Percentiles rank a stretch among this genome's conserved stretches.
These are phyloP conservation scores for Cynopterus sphinx DNA, from an alignment of 2,797 vertebrate genomes.

Conservation along the genomic window DNA sequence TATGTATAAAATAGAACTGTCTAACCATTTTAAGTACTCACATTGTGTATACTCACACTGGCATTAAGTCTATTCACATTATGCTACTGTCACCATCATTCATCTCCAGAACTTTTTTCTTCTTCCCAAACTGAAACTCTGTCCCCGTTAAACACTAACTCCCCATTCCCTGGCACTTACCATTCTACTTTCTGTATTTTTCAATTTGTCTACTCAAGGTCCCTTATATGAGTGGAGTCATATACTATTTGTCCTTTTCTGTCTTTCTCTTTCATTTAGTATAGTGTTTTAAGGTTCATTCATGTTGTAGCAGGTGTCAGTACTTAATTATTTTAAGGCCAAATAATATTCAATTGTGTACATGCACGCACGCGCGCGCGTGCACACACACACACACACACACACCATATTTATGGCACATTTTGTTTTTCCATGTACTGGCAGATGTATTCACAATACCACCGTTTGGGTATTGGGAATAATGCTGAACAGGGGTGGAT, in stretches of 20 bases:
- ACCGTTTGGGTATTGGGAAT: background rate
- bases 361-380: background rate
- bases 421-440: background rate
- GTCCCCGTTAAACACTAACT: fast-evolving
- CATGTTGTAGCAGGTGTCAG: too few species aligned
- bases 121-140: background rate
- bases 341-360: background rate
- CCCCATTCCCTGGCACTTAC: too few species aligned
- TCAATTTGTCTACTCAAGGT: background rate
- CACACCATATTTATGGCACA: background rate
- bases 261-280: background rate
- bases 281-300: background rate
- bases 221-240: background rate
- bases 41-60: too few species aligned
- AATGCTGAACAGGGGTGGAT: background rate
- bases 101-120: background rate
- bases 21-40: background rate
- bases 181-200: background rate
- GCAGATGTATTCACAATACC: background rate
- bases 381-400: too few species aligned
- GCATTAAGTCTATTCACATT: background rate
- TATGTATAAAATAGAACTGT: background rate
- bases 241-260: background rate
- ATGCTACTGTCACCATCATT: background rate
- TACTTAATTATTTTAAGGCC: background rate